Evolutionary conservation across 2,797 vertebrate genomes (phyloP).

Genomic region (Hipposideros larvatus): DNA sequence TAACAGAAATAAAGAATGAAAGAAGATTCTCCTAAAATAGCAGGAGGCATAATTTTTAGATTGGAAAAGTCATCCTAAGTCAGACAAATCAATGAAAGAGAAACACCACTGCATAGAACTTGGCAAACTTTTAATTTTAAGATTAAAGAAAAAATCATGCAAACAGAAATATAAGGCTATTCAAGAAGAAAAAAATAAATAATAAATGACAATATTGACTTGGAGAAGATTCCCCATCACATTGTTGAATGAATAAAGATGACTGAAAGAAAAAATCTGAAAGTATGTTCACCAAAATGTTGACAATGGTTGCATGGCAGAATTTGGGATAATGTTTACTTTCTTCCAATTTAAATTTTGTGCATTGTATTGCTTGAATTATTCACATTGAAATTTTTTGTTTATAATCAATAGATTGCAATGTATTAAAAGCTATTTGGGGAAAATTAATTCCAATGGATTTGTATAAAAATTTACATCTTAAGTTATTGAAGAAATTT

Average conservation of each 20-base stretch:
- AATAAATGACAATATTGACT: no score
- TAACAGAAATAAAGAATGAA: not conserved
- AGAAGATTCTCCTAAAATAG: not conserved
- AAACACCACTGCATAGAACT: no score
- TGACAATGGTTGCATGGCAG: not conserved
- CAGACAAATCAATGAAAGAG: no score
- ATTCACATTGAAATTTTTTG: not conserved
- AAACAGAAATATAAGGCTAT: no score
- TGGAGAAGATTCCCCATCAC: no score
- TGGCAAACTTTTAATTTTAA: no score
- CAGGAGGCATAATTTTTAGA: not conserved
- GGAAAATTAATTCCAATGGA: not conserved
- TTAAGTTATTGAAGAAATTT: not conserved
- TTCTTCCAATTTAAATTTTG: not conserved
- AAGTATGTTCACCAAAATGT: not conserved
- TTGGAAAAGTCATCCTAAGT: no score
- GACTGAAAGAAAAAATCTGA: not conserved
- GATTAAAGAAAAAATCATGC: no score
- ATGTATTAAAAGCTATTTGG: not conserved
- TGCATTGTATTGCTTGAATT: not conserved
- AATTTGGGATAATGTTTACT: not conserved
- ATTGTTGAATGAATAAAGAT: not conserved
- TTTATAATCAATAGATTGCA: not conserved
- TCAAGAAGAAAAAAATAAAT: no score
- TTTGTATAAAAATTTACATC: not conserved